Conservation (phyloP, 2,797 vertebrate genomes). For the Lycodopsis pacificus region DNA sequence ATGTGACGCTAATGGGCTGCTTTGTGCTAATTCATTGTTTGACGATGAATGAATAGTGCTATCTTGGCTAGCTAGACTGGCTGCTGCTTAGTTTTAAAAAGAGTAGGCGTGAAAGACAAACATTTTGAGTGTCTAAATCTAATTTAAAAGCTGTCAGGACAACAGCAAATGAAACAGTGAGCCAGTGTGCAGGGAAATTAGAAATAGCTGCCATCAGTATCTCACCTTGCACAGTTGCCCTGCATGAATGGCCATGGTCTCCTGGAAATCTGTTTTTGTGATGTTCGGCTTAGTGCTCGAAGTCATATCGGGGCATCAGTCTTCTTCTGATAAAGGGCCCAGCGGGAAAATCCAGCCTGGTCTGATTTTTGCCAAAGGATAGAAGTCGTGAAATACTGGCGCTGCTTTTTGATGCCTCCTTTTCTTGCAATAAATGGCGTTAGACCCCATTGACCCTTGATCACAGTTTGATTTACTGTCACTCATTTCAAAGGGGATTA, state of each 20-base stretch:
- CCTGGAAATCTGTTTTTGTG: slow-evolving; percentile 55
- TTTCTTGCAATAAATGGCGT: slow-evolving; percentile 52
- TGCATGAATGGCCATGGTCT: slow-evolving; percentile 59
- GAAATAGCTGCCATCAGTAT: slow-evolving; percentile 59
- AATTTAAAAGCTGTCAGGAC: slow-evolving; percentile 31
- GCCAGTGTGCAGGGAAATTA: slow-evolving; percentile 42
- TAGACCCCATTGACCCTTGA: slow-evolving; percentile 41
- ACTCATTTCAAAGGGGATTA: slow-evolving; percentile 64
- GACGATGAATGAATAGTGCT: slow-evolving; percentile 45
- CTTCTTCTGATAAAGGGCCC: slow-evolving; percentile 58
- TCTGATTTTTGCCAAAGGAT: slow-evolving; percentile 48
- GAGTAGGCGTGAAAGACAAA: slow-evolving; percentile 16
- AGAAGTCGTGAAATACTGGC: slow-evolving; percentile 37
- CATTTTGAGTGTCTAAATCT: slow-evolving; percentile 16
- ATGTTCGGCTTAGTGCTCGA: slow-evolving; percentile 53
- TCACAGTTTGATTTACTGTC: slow-evolving; percentile 48
- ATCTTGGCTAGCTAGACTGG: slow-evolving; percentile 33
- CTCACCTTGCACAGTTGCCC: slow-evolving; percentile 64
- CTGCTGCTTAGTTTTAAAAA: slow-evolving; percentile 44
- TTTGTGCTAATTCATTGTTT: slow-evolving; percentile 49
- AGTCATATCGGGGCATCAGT: slow-evolving; percentile 67
- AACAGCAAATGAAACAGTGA: slow-evolving; percentile 35
- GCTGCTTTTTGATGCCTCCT: slow-evolving; percentile 48
- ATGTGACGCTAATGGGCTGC: slow-evolving; percentile 59
- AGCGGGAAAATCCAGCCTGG: slow-evolving; percentile 44